phyloP scores from a whole-genome alignment of 2,888 invertebrate species.

The Chironomus riparius region DNA sequence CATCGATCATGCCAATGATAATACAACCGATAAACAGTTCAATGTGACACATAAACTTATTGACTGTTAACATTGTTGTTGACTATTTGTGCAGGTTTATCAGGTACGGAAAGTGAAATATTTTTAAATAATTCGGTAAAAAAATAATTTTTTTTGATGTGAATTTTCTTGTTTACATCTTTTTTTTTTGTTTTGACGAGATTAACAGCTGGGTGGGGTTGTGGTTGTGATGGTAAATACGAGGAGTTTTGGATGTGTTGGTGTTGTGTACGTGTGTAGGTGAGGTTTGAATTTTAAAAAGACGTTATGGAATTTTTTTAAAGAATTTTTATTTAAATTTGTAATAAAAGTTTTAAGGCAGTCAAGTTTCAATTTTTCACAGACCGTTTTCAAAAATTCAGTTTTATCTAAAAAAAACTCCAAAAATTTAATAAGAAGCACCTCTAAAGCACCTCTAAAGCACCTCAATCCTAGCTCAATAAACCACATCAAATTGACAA shows the following conservation, averaged over 20 bases:
- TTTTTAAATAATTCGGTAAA: not conserved
- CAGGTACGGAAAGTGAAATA: too few relatives aligned
- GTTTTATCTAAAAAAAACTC: too few relatives aligned
- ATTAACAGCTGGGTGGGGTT: not conserved
- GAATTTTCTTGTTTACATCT: not conserved
- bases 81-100: not conserved
- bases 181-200: not conserved
- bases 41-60: not conserved
- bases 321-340: not conserved
- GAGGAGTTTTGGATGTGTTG: not conserved
- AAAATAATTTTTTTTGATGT: not conserved
- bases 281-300: not conserved
- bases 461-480: not conserved
- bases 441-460: not conserved
- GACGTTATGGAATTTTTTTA: not conserved
- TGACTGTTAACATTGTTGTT: not conserved
- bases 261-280: not conserved
- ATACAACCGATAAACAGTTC: not conserved
- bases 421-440: not conserved
- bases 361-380: not conserved
- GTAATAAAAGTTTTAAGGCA: not conserved
- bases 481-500: not conserved
- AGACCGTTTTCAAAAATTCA: not conserved
- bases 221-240: not conserved
- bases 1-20: not conserved